Evolutionary conservation across 2,797 vertebrate species (phyloP), one percentile per base, ranked within the genome.

Genomic region (Leucoraja ocellata): DNA sequence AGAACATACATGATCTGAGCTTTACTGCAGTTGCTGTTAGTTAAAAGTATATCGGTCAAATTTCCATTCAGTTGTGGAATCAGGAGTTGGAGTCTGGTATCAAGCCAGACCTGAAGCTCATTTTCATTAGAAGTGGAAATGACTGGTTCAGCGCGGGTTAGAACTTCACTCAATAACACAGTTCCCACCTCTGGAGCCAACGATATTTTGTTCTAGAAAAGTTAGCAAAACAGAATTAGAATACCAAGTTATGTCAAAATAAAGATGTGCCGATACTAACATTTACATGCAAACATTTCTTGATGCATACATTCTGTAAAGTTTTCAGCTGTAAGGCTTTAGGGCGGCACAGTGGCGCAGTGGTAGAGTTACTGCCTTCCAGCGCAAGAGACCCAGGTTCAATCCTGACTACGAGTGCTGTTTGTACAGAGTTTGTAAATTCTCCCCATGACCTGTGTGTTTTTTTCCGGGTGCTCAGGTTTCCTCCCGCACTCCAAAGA

Each of bases 161-260:
- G 97, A 93, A 96, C 96, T 21, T 95, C 95, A 78, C 96, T 94
- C 58, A 97, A 83, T 93, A 97, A 94, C 79, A 95, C 94, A 8
- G 96, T 94, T 91, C 94, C 95, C 93, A 97, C 95, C 0, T 1
- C 0, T 0, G 94, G 4, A 21, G 95, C 1, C 90, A 92, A 92
- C 28, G 25, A 14, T 76, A 73, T 4, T 8, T 76, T 92, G 71
- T 92, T 92, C 90, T 92, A 71, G 36, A 46, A 92, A 92, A 76
- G 39, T 91, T 39, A 46, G 71, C 21, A 74, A 74, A 80, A 13
- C 36, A 92, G 90, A 14, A 92, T 74, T 14, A 92, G 46, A 28
- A 28, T 13, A 92, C 46, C 13, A 76, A 74, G 71, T 92, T 58
- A 25, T 73, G 25, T 73, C 90, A 54, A 39, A 58, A 54, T 92